These are phyloP conservation scores for Trochalopteron elliotii DNA, from an alignment of 2,113 vertebrate species.

Conservation along the genomic window DNA sequence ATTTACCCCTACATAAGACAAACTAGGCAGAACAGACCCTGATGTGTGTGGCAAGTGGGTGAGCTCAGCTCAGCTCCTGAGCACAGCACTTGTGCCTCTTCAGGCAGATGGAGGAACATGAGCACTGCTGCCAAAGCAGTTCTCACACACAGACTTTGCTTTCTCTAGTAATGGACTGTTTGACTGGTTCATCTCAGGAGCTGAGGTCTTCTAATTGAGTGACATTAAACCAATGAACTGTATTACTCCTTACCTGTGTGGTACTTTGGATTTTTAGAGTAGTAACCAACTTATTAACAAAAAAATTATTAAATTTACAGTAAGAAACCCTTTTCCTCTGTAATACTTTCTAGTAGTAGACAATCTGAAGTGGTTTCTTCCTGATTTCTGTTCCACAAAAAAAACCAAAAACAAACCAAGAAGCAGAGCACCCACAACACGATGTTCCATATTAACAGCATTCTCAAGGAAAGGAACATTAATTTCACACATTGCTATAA, in stretches of 20 bases:
- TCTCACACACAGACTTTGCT: background rate
- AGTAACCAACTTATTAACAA: background rate
- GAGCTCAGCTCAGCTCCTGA: background rate
- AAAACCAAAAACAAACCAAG: background rate
- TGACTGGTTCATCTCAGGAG: background rate
- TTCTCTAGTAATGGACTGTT: background rate
- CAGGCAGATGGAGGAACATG: background rate
- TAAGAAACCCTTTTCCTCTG: background rate
- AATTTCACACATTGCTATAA: background rate
- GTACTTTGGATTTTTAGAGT: background rate
- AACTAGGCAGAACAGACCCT: background rate
- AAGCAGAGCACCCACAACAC: background rate
- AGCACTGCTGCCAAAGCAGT: background rate
- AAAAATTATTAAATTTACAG: background rate
- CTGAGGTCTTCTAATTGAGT: background rate
- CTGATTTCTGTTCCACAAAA: background rate
- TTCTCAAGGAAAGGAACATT: background rate
- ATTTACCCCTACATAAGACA: background rate
- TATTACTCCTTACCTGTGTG: background rate
- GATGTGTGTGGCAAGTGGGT: accelerated
- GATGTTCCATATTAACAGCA: background rate
- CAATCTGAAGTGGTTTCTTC: background rate
- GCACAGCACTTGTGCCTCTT: background rate
- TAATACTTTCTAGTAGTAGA: background rate
- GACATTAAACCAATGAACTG: background rate